A percentile compares a stretch with the other conserved stretches of the same genome.
phyloP scores from a whole-genome alignment of 2,113 vertebrate species.

The Chloropsis cyanopogon region DNA sequence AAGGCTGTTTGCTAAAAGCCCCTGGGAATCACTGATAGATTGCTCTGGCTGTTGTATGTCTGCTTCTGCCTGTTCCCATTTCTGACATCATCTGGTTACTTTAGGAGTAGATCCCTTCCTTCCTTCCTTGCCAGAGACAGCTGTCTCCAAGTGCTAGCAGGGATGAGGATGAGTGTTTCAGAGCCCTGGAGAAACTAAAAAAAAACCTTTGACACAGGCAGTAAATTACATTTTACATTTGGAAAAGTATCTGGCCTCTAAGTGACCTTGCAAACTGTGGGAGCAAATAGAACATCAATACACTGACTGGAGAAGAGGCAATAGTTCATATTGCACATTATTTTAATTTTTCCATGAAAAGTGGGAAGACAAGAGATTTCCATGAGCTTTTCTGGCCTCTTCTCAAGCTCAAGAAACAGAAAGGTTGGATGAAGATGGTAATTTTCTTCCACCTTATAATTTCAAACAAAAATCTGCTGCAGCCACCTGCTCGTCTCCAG shows the following conservation, averaged over 20 bases:
- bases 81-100: background rate
- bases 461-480: constrained; percentile 7
- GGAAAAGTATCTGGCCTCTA: background rate
- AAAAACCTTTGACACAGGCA: background rate
- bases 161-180: background rate
- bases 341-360: background rate
- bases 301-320: background rate
- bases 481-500: constrained; percentile 11
- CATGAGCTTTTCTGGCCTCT: background rate
- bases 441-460: background rate
- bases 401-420: background rate
- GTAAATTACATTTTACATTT: background rate
- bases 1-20: background rate
- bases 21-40: background rate
- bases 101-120: background rate
- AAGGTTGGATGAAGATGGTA: background rate
- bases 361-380: background rate
- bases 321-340: background rate
- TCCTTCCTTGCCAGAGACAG: background rate
- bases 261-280: background rate
- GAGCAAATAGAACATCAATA: background rate
- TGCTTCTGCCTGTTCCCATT: background rate
- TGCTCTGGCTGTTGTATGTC: background rate
- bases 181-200: background rate
- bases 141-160: background rate